A percentile compares a stretch with the other conserved stretches of the same genome.
Evolutionary conservation across 2,113 vertebrate genomes (phyloP).

Genomic region (Brachyhypopomus occidentalis): DNA sequence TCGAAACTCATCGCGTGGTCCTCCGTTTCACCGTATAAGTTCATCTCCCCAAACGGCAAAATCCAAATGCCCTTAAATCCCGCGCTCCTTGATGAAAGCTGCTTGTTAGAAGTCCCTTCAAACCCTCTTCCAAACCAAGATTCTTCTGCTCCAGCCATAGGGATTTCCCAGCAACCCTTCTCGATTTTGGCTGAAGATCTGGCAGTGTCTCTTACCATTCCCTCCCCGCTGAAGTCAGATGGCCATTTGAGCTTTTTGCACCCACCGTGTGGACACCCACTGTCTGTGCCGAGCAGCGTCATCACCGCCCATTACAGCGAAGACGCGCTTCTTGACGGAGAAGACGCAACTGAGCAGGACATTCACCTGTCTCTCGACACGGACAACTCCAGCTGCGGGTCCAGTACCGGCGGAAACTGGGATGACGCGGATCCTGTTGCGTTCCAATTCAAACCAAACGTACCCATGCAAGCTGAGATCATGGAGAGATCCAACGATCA

Average conservation of each 20-base stretch:
- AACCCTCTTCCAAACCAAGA: conserved; percentile 64
- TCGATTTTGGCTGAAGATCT: conserved; percentile 92
- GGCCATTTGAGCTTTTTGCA: conserved; percentile 93
- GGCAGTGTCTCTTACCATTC: conserved; percentile 93
- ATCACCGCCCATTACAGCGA: conserved; percentile 89
- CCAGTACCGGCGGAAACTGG: conserved; percentile 76
- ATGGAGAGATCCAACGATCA: conserved; percentile 96
- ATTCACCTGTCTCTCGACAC: conserved; percentile 93
- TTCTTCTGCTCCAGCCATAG: conserved; percentile 57
- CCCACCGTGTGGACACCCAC: conserved; percentile 56
- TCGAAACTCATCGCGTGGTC: conserved; percentile 80
- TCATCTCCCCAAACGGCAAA: conserved; percentile 69
- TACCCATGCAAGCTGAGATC: conserved; percentile 93
- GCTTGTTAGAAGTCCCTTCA: conserved; percentile 87
- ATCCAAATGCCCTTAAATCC: conserved; percentile 79
- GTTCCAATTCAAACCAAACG: conserved; percentile 85
- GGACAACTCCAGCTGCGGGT: conserved; percentile 89
- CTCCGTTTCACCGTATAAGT: conserved; percentile 79
- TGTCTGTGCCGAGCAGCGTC: conserved; percentile 82
- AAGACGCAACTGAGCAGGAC: conserved; percentile 92
- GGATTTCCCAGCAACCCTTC: conserved; percentile 75
- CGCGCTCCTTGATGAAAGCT: conserved; percentile 90
- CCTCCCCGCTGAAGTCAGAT: conserved; percentile 95
- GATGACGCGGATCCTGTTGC: conserved; percentile 63
- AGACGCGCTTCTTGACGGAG: conserved; percentile 87